Evolutionary conservation across 1,140 invertebrate species (phyloP).

Genomic region (Leguminivora glycinivorella): DNA sequence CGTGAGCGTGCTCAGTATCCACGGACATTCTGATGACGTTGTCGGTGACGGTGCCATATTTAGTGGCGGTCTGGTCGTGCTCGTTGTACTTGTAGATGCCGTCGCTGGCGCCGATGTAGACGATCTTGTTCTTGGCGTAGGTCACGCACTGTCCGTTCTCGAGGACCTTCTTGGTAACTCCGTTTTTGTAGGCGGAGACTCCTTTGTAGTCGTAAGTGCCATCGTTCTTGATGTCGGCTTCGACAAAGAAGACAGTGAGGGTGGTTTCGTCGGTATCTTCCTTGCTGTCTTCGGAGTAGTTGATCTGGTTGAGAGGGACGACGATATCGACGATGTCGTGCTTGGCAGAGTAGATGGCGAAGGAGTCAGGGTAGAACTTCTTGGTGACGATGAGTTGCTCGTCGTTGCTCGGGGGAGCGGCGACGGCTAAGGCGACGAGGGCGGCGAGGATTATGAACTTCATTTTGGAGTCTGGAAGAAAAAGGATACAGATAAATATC

Average conservation of each 20-base stretch:
- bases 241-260: neutral
- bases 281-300: neutral
- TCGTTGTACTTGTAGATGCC: slow-evolving; percentile 26
- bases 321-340: slow-evolving; percentile 24
- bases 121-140: neutral
- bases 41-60: slow-evolving; percentile 17
- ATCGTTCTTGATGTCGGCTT: slow-evolving; percentile 9
- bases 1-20: neutral
- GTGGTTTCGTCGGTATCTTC: neutral
- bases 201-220: slow-evolving; percentile 7
- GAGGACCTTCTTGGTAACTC: neutral
- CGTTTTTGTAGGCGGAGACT: neutral
- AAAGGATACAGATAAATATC: neutral
- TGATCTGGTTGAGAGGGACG: slow-evolving; percentile 3
- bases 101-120: slow-evolving; percentile 28
- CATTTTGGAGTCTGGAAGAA: slow-evolving; percentile 7
- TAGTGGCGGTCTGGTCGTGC: slow-evolving; percentile 1
- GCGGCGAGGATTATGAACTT: neutral
- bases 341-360: neutral
- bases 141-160: neutral
- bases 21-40: neutral
- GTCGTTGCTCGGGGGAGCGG: neutral
- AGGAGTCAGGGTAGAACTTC: slow-evolving; percentile 12
- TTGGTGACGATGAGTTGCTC: slow-evolving; percentile 2
- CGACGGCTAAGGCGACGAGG: neutral